Evolutionary conservation across 2,888 invertebrate genomes (phyloP), one percentile per base, ranked within the genome.

Genomic region (Mechanitis mazaeus): DNA sequence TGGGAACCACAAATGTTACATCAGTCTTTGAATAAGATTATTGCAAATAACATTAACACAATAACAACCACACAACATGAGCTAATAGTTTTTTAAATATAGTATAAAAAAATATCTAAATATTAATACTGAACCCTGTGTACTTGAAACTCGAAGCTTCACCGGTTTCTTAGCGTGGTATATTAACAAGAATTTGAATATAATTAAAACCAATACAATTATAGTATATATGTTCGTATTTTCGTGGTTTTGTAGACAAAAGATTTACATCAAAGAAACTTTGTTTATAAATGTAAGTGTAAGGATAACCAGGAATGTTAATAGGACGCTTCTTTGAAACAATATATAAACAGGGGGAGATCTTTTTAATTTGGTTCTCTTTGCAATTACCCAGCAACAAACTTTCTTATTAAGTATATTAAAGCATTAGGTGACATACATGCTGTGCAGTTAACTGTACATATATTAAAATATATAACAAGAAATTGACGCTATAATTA

Each of bases 291-390:
- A 70, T 69, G 66, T 62, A 58, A 54, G 55, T 75, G 76, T 77
- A 69, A 74, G 68, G 75, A 75, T 73, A 78, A 74, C 70, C 70
- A 74, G 64, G 74, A 78, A 79, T 77, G 72, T 83, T 83, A 83
- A 84, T 83, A 83, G 78, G 75, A 72, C 75, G 74, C 63, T 76
- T 78, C 82, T 80, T 77, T 79, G 80, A 82, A 81, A 81, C 78
- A 71, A 74, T 75, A 72, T 68, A 74, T 83, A 82, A 81, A 83
- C 81, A 81, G 70, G 79, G 82, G 83, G 78, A 72, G 68, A 56
- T 65, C 69, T 75, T 80, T 81, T 82, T 81, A 81, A 82, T 81
- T 82, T 80, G 74, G 73, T 74, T 74, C 70, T 69, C 71, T 70
- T 65, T 74, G 72, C 71, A 71, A 74, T 68, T 64, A 38, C 20